Conservation (phyloP, 2,888 invertebrate species). For the Encarsia formosa region DNA sequence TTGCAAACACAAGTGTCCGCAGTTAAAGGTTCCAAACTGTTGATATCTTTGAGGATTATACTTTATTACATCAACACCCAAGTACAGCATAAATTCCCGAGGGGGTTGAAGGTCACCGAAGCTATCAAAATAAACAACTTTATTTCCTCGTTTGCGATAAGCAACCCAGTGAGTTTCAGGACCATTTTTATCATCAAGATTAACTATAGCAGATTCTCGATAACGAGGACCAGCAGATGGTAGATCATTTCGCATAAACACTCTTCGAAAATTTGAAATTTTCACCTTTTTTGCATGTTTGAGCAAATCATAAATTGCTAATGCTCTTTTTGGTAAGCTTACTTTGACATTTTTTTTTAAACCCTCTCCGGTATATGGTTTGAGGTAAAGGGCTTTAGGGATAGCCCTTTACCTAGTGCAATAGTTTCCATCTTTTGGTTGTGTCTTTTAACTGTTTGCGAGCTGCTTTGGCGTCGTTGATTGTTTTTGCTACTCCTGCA, state of each 20-base stretch:
- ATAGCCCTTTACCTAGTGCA: slow-evolving; percentile 30
- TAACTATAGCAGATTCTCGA: not conserved
- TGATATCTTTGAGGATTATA: not conserved
- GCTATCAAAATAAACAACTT: slow-evolving; percentile 43
- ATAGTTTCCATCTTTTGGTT: too few relatives aligned
- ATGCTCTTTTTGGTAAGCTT: slow-evolving; percentile 35
- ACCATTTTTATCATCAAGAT: slow-evolving; percentile 1
- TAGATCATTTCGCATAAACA: slow-evolving; percentile 16
- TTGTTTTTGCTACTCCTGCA: not conserved
- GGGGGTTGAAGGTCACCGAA: slow-evolving; percentile 44
- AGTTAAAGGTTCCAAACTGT: slow-evolving; percentile 7
- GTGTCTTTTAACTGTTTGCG: not conserved
- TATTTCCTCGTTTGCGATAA: slow-evolving; percentile 36
- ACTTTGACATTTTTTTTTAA: slow-evolving; percentile 1
- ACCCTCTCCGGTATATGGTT: too few relatives aligned
- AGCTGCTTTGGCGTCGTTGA: not conserved
- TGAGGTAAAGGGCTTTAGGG: slow-evolving; percentile 9
- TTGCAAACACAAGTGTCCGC: not conserved
- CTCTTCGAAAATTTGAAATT: slow-evolving; percentile 35
- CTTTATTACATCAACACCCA: slow-evolving; percentile 11
- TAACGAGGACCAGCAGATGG: not conserved
- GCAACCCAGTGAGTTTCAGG: slow-evolving; percentile 11
- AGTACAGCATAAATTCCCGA: slow-evolving; percentile 35
- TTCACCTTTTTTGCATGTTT: slow-evolving; percentile 36
- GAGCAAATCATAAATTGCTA: slow-evolving; percentile 34